These are phyloP conservation scores for Sebastes minor DNA, from an alignment of 2,797 vertebrate species.

Conservation along the genomic window DNA sequence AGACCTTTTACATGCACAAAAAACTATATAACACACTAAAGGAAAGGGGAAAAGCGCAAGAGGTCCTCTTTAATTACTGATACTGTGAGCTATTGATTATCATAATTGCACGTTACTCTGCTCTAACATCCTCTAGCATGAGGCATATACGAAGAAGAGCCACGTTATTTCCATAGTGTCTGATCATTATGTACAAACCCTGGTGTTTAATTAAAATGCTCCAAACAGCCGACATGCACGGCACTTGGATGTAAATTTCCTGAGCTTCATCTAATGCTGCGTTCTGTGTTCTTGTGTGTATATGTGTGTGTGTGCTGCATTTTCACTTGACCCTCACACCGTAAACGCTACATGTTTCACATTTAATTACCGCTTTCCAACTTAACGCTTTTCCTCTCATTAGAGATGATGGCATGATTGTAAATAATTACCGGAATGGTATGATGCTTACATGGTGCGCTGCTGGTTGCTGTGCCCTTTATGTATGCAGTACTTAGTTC, in stretches of 20 bases:
- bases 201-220: background rate
- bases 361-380: constrained; percentile 49
- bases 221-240: background rate
- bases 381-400: constrained; percentile 37
- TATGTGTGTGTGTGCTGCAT: background rate
- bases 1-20: too few relatives aligned
- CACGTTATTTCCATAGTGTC: background rate
- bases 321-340: constrained; percentile 47
- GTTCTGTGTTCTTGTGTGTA: background rate
- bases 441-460: background rate
- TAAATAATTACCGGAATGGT: constrained; percentile 33
- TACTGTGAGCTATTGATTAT: background rate
- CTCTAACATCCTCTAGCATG: background rate
- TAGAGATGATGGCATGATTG: constrained; percentile 18
- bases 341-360: constrained; percentile 21
- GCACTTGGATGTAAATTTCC: constrained; percentile 5
- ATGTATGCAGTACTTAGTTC: background rate
- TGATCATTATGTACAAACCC: background rate
- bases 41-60: too few relatives aligned
- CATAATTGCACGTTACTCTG: background rate
- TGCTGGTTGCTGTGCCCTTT: background rate
- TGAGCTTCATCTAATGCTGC: background rate
- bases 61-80: background rate
- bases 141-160: background rate
- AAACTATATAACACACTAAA: too few relatives aligned